Evolutionary conservation across 2,113 vertebrate species (phyloP).

Genomic region (Vulpes lagopus): DNA sequence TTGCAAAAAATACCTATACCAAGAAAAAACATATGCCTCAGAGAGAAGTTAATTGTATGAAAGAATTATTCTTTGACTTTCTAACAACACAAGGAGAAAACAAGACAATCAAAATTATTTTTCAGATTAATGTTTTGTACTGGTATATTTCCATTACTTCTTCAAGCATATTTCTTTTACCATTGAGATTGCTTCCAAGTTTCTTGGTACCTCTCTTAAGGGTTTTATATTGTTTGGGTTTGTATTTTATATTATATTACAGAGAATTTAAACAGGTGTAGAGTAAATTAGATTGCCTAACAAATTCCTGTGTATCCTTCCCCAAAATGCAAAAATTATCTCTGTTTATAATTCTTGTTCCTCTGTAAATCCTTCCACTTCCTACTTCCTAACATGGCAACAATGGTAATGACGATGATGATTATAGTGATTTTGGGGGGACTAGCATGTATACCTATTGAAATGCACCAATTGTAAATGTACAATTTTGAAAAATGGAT

Average conservation of each 20-base stretch:
- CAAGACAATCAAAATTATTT: constrained; percentile 4
- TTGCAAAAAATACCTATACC: background rate
- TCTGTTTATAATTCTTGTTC: background rate
- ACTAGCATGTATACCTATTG: background rate
- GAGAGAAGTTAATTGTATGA: background rate
- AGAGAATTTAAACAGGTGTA: background rate
- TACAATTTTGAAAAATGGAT: background rate
- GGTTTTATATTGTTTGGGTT: background rate
- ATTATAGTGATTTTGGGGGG: background rate
- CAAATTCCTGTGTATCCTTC: background rate
- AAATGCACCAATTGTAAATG: background rate
- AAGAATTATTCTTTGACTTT: background rate
- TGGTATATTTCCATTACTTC: background rate
- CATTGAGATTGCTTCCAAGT: background rate
- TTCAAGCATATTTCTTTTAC: background rate
- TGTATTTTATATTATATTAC: background rate
- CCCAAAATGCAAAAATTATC: background rate
- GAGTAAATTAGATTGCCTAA: background rate
- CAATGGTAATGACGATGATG: background rate
- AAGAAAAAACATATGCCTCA: background rate
- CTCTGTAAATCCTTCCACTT: background rate
- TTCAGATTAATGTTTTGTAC: background rate
- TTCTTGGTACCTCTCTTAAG: background rate
- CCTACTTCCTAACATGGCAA: too few relatives aligned
- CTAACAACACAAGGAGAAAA: background rate